Evolutionary conservation across 2,888 invertebrate species (phyloP), one percentile per base, ranked within the genome.

Genomic region (Strigamia transsilvanica): DNA sequence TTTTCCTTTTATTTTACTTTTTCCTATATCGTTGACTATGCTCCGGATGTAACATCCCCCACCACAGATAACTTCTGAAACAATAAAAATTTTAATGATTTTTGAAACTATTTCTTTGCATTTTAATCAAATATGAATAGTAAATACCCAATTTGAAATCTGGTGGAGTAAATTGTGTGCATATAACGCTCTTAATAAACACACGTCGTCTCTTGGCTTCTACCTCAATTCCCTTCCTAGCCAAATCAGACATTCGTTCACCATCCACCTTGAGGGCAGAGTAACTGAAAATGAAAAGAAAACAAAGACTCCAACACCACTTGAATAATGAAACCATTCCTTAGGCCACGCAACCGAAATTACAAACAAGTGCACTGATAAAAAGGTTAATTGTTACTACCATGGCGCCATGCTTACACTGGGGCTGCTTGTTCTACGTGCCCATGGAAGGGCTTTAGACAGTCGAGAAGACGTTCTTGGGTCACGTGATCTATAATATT

Each of bases 121-220:
- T 51, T 18, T 18, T 51, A 13, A 51, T 15, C 51, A 1, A 9
- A 18, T 4, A 12, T 4, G n/a, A 46, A 46, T n/a, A n/a, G n/a
- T 51, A 51, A 51, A 51, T 77, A 77, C 77, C 77, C 32, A 77
- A 77, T 77, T 77, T 77, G 32, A 77, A 77, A 15, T 12, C 23
- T 10, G 77, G 77, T 32, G 77, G 77, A 23, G 23, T 10, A 77
- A 77, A 77, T 77, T 77, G 27, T 5, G 32, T 23, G 23, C 77
- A 77, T 4, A 10, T 10, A 32, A 77, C 15, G 27, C 32, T 77
- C 23, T 77, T 23, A 77, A 77, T 32, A 77, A 77, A 23, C 23
- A 32, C 77, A 10, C 27, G 27, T 21, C 32, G 5, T 0, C 9
- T 9, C 32, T 77, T 32, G 23, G 77, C 15, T 21, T 77, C 77